Base-by-base conservation (phyloP, 2,797 vertebrate species). In the Parauchenoglanis punctatus region DNA sequence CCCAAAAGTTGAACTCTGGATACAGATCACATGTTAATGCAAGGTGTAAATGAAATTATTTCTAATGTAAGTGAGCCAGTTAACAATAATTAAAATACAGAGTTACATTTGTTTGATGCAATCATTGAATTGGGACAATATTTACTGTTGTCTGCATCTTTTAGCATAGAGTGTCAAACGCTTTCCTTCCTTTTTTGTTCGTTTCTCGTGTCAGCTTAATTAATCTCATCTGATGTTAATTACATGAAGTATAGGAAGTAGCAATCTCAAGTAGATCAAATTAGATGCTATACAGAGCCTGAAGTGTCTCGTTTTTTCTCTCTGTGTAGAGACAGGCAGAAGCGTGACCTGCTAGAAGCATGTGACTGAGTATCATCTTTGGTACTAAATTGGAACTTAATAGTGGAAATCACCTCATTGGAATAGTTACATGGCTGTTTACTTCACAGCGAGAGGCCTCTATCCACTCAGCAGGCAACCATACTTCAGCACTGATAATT, bases 181-280 rank as follows among this genome's bases (percentile, higher is more conserved):
- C 59, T 67, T 85, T 63, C 90, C 91, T 88, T 80, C 75, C 28
- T 35, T 86, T 89, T 84, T 88, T 86, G 91, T 91, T 91, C 84
- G 85, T 93, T 94, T 94, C 92, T 94, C 92, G 87, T 89, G 88
- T 95, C 94, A 93, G 92, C 95, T 94, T 95, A 96, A 96, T 96
- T 95, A 95, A 94, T 95, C 94, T 93, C 95, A 95, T 96, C 94
- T 94, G 88, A 86, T 91, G 94, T 95, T 96, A 96, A 96, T 96
- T 96, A 95, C 93, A 94, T 95, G 94, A 94, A 95, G 94, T 95
- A 94, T 94, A 96, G 94, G 95, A 95, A 95, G 94, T 95, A 93
- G 93, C 93, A 94, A 94, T 96, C 95, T 96, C 92, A 96, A 96
- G 95, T 96, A 95, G 94, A 96, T 96, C 95, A 96, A 96, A 96